Percentiles rank a stretch among this genome's conserved stretches.
phyloP scores from a whole-genome alignment of 2,113 vertebrate genomes.

The Limnothrissa miodon region DNA sequence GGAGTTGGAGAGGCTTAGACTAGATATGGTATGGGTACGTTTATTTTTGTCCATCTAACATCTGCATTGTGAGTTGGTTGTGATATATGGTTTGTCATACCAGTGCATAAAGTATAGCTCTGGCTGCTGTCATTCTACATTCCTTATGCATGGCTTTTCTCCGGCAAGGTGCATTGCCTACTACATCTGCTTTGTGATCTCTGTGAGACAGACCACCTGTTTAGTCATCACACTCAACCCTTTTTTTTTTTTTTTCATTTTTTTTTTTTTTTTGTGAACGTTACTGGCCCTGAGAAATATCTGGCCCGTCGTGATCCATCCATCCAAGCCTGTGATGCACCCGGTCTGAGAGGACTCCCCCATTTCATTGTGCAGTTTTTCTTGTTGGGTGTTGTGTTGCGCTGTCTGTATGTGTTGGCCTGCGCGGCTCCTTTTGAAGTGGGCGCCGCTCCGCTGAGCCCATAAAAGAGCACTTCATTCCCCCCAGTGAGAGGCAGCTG shows the following conservation, averaged over 20 bases:
- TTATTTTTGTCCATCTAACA: constrained; percentile 99
- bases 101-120: constrained; percentile 99
- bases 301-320: background rate
- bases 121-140: constrained; percentile 99
- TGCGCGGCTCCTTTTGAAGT: background rate
- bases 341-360: background rate
- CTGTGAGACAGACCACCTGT: constrained; percentile 56
- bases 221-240: background rate
- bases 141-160: constrained; percentile 99
- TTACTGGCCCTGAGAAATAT: background rate
- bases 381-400: background rate
- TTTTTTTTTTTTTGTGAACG: background rate
- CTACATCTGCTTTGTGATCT: constrained; percentile 77
- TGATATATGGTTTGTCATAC: constrained; percentile 99
- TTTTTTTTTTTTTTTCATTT: too few relatives aligned
- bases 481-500: constrained; percentile 9
- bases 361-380: background rate
- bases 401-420: background rate
- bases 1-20: constrained; percentile 99
- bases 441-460: background rate
- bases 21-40: constrained; percentile 99
- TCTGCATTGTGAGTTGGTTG: constrained; percentile 99
- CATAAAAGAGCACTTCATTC: constrained; percentile 15
- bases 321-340: background rate
- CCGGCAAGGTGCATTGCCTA: constrained; percentile 81